Conservation (phyloP, 2,888 invertebrate species). For the Acleris emargana region DNA sequence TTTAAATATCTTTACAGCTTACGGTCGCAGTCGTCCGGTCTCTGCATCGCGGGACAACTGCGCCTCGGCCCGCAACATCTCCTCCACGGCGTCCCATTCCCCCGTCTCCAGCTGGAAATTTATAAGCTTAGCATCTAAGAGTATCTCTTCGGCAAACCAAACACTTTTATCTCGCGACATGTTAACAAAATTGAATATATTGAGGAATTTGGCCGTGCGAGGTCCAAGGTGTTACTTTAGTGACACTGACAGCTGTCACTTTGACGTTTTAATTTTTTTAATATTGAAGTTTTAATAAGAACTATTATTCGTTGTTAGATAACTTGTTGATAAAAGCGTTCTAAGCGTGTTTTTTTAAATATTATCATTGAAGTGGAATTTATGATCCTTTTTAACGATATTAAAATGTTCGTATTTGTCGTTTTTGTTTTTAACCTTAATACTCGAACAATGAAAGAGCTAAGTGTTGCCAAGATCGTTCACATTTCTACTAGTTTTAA, state of each 20-base stretch:
- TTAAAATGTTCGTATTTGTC: too few species aligned
- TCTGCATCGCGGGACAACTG: conserved; percentile 78
- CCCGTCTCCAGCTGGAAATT: conserved; percentile 79
- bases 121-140: conserved; percentile 78
- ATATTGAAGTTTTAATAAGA: too few species aligned
- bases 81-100: conserved; percentile 81
- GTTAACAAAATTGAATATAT: conserved; percentile 41
- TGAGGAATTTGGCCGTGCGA: conserved; percentile 30
- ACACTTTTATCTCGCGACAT: conserved; percentile 83
- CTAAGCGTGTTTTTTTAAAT: too few species aligned
- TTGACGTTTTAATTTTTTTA: conserved; percentile 7
- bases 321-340: too few species aligned
- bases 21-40: conserved; percentile 79
- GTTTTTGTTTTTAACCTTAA: too few species aligned
- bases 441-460: too few species aligned
- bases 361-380: too few species aligned
- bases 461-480: too few species aligned
- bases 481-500: too few species aligned
- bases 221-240: conserved; percentile 21
- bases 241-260: conserved; percentile 9
- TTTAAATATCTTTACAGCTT: conserved; percentile 44
- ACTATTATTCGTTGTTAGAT: too few species aligned
- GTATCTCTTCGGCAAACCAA: conserved; percentile 81
- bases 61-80: conserved; percentile 80
- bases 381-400: too few species aligned